These are phyloP conservation scores for Xenentodon cancila DNA, from an alignment of 2,797 vertebrate genomes.

Conservation along the genomic window DNA sequence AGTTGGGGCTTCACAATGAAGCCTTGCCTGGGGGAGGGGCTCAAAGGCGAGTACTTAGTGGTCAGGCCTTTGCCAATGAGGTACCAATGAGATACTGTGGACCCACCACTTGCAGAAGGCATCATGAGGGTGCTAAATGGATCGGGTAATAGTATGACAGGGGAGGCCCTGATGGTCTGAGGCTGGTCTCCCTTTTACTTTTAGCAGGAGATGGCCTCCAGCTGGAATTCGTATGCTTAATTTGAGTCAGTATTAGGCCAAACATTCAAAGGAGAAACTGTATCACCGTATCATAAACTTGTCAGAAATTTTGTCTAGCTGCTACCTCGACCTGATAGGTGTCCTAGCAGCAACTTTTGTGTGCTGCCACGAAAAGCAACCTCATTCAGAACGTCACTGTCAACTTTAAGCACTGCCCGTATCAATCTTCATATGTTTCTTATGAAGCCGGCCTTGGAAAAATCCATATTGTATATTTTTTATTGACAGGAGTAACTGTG, in stretches of 20 bases:
- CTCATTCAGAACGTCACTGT: slow-evolving; percentile 55
- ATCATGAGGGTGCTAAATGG: no score
- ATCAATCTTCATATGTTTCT: slow-evolving; percentile 70
- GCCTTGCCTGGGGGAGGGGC: no score
- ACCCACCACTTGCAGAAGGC: no score
- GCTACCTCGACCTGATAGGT: slow-evolving; percentile 29
- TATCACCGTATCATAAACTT: slow-evolving; percentile 3
- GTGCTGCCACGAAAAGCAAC: slow-evolving; percentile 48
- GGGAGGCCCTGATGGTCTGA: no score
- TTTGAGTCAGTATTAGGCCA: slow-evolving; percentile 20
- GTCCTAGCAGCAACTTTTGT: slow-evolving; percentile 43
- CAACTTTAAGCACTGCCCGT: slow-evolving; percentile 40
- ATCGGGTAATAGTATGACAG: no score
- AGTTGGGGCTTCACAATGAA: no score
- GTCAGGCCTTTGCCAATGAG: no score
- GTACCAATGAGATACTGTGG: no score
- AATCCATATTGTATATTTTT: slow-evolving; percentile 65
- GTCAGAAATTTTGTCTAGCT: slow-evolving; percentile 40
- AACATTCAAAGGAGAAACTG: slow-evolving; percentile 31
- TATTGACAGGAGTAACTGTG: slow-evolving; percentile 67
- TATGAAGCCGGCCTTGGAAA: slow-evolving; percentile 21
- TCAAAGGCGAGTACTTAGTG: no score
- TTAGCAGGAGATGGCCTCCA: no score
- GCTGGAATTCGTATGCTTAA: no score
- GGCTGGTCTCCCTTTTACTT: no score